Conservation (phyloP, 1,140 invertebrate species). For the Aphelenchoides fujianensis region DNA sequence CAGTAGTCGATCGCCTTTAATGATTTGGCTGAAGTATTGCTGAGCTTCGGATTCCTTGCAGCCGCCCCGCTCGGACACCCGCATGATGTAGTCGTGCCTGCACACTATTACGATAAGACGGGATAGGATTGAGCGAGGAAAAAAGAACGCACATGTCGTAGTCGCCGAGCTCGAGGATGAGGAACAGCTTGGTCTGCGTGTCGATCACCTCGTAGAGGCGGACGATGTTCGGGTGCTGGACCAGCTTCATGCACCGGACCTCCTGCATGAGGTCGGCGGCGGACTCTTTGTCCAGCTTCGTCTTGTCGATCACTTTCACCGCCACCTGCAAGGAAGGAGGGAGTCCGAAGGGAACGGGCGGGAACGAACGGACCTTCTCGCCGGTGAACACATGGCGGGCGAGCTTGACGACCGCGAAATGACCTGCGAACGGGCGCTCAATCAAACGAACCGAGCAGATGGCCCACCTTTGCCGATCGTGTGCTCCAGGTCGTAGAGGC, state of each 20-base stretch:
- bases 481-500: constrained; percentile 60
- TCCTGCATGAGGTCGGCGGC: constrained; percentile 92
- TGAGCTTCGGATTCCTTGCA: constrained; percentile 73
- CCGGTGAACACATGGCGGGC: constrained; percentile 97
- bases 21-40: constrained; percentile 83
- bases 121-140: too few species aligned
- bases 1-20: constrained; percentile 95
- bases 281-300: constrained; percentile 91
- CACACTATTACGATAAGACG: not conserved
- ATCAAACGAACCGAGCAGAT: constrained; percentile 62
- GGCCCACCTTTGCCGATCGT: constrained; percentile 71
- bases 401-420: constrained; percentile 98
- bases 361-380: constrained; percentile 76
- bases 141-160: constrained; percentile 89
- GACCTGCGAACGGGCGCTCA: constrained; percentile 13
- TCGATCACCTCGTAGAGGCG: constrained; percentile 97
- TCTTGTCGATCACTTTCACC: constrained; percentile 88
- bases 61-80: constrained; percentile 70
- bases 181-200: constrained; percentile 71
- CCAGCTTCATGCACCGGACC: constrained; percentile 67
- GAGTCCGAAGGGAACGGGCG: constrained; percentile 8
- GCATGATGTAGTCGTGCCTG: constrained; percentile 79
- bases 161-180: constrained; percentile 95
- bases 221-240: constrained; percentile 97
- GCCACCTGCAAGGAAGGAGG: constrained; percentile 65